Conservation (phyloP, 2,113 vertebrate genomes). For the Sclerurus mexicanus region DNA sequence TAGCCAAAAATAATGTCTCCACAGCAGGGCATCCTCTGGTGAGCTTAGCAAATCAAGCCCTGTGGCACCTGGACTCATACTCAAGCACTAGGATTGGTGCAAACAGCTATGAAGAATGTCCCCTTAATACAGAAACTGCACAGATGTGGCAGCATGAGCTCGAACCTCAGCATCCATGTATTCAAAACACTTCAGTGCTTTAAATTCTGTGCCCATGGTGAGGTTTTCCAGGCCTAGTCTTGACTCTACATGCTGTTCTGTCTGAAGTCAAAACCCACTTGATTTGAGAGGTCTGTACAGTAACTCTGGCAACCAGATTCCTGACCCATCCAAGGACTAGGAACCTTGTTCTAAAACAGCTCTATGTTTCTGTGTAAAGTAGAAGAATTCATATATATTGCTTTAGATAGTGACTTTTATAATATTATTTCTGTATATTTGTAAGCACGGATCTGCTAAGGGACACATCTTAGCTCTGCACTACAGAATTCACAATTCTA, state of each 20-base stretch:
- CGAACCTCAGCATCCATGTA: background rate
- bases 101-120: background rate
- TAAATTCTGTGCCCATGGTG: background rate
- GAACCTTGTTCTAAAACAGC: background rate
- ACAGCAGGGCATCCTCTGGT: background rate
- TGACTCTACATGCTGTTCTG: background rate
- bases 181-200: background rate
- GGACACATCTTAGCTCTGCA: background rate
- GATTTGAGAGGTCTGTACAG: background rate
- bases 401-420: background rate
- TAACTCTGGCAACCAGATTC: background rate
- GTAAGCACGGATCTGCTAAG: background rate
- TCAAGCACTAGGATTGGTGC: background rate
- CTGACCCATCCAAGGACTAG: background rate
- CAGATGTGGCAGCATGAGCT: background rate
- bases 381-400: background rate
- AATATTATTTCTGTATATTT: background rate
- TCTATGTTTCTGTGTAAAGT: background rate
- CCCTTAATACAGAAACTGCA: background rate
- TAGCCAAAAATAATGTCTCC: background rate
- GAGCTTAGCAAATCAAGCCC: background rate
- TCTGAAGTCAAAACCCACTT: background rate
- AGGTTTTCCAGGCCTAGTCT: background rate
- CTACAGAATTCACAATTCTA: background rate
- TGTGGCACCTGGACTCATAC: background rate